Conservation (phyloP, 2,113 vertebrate genomes). For the Rafetus swinhoei region DNA sequence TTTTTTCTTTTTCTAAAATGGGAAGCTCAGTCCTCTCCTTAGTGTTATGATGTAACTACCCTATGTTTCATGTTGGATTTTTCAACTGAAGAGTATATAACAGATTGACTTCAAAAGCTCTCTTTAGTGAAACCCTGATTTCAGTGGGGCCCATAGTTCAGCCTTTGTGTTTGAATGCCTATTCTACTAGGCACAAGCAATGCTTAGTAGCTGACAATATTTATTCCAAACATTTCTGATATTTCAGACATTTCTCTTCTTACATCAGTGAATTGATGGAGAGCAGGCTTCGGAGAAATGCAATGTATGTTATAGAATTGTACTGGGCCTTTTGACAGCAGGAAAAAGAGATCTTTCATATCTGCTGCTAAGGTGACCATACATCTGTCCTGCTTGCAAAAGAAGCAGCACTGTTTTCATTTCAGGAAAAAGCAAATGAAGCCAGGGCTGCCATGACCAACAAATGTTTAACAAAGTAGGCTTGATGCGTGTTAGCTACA, state of each 20-base stretch:
- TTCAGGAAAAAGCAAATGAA: neutral
- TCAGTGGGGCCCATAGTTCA: neutral
- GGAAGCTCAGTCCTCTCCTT: neutral
- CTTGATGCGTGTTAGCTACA: conserved; percentile 56
- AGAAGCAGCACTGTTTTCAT: neutral
- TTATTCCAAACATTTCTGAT: neutral
- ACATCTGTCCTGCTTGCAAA: neutral
- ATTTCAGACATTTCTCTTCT: neutral
- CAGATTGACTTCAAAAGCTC: neutral
- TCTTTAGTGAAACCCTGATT: neutral
- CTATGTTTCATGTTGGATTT: neutral
- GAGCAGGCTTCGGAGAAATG: neutral
- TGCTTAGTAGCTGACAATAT: neutral
- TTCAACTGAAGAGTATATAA: neutral
- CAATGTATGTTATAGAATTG: neutral
- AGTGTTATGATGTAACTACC: too few relatives aligned
- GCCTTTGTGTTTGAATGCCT: neutral
- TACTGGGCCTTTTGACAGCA: neutral
- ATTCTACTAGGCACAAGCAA: neutral
- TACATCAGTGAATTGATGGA: neutral
- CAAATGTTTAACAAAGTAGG: conserved; percentile 22
- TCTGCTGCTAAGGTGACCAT: neutral
- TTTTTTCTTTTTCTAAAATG: neutral
- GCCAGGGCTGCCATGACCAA: neutral
- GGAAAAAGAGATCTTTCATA: neutral